Percentiles rank a stretch among this genome's conserved stretches.
These are phyloP conservation scores for Ostrea edulis DNA, from an alignment of 1,140 invertebrate genomes.

Conservation along the genomic window DNA sequence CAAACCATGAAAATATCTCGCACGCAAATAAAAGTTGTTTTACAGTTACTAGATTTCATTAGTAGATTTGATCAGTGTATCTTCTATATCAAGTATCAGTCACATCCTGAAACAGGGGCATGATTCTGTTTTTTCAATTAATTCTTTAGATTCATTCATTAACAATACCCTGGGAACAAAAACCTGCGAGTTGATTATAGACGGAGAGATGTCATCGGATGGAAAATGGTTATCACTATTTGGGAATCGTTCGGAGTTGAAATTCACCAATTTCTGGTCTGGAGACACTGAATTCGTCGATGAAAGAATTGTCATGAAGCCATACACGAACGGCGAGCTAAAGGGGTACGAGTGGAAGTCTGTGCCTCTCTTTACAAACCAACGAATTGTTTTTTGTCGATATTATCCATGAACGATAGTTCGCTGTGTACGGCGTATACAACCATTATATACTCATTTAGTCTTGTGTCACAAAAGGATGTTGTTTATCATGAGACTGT, in stretches of 20 bases:
- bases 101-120: neutral
- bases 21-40: neutral
- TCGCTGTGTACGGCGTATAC: neutral
- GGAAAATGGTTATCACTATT: neutral
- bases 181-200: neutral
- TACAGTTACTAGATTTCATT: neutral
- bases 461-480: too few species aligned
- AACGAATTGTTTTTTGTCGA: neutral
- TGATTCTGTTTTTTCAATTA: neutral
- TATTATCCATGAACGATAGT: neutral
- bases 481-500: too few species aligned
- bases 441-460: too few species aligned
- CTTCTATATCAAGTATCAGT: neutral
- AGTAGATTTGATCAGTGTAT: neutral
- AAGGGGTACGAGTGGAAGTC: neutral
- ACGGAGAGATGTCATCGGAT: neutral
- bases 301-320: neutral
- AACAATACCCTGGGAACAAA: neutral
- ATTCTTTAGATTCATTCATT: constrained; percentile 5
- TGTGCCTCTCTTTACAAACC: neutral
- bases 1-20: neutral
- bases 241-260: neutral
- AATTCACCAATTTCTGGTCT: neutral
- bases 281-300: neutral
- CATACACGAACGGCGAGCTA: neutral